Evolutionary conservation across 2,113 vertebrate species (phyloP), one percentile per base, ranked within the genome.

Genomic region (Oophaga pumilio): DNA sequence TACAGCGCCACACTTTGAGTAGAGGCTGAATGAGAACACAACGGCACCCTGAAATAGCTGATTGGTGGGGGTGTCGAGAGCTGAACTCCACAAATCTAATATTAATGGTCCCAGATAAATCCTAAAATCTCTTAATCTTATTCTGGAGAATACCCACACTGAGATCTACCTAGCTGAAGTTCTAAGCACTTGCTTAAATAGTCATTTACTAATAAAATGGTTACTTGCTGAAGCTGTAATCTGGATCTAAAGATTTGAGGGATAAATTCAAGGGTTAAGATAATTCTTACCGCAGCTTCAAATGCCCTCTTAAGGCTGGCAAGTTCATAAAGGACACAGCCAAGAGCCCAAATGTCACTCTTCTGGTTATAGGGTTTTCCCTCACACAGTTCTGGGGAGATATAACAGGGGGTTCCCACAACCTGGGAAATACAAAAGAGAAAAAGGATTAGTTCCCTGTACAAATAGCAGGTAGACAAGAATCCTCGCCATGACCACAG

Each of bases 291-390:
- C 82, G 97, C 97, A 22, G 98, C 98, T 91, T 99, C 98, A 0
- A 99, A 99, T 82, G 98, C 98, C 92, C 98, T 97, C 92, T 99
- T 99, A 82, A 99, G 96, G 90, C 98, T 99, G 62, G 97, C 96
- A 0, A 99, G 96, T 90, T 99, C 98, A 0, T 99, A 99, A 0
- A 99, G 96, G 78, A 99, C 98, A 53, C 98, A 99, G 89, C 98
- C 98, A 90, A 99, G 91, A 82, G 98, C 98, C 98, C 98, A 99
- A 91, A 99, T 99, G 90, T 99, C 98, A 83, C 98, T 99, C 94
- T 99, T 99, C 94, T 99, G 98, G 92, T 99, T 99, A 90, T 99
- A 99, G 0, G 98, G 98, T 87, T 99, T 99, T 81, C 98, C 98
- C 89, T 99, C 98, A 80, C 98, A 99, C 89, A 99, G 95, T 93